Evolutionary conservation across 1,140 invertebrate genomes (phyloP), one percentile per base, ranked within the genome.

Genomic region (Camponotus pennsylvanicus): DNA sequence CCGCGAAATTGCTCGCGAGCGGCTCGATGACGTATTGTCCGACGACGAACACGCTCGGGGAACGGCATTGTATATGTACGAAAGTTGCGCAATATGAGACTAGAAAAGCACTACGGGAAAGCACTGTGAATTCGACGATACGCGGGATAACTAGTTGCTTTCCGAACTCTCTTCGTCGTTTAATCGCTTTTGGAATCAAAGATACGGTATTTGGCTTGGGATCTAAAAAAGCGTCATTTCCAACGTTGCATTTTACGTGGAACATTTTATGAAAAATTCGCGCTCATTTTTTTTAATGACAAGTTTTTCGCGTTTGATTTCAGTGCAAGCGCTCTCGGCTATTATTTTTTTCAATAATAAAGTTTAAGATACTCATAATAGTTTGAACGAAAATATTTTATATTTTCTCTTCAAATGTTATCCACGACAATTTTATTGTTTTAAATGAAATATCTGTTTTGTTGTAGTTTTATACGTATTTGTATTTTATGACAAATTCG

Each of bases 1-100:
- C 78, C 52, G 71, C 87, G 85, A 87, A 89, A 90, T 89, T 85
- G 78, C 88, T 76, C 78, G 78, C 21, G 76, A 76, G 59, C 77
- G 21, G 15, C 42, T 61, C 79, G 79, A 83, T 83, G 79, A 83
- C 79, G 79, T 83, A 83, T 83, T 61, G 79, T 69, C 40, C 79
- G 18, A 82, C 79, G 69, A 83, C 69, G 79, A 85, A 45, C 59
- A 85, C 71, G 34, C 70, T 73, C 21, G 21, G 73, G 59, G 82
- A 11, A 45, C 42, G 42, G 37, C 5, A 37, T 37, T 3, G 37
- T 45, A 45, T 77, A 75, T 64, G 63, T 57, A 21, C 66, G 52
- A 9, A 27, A 83, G 69, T 83, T 83, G 8, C 27, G 55, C 57
- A 37, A 67, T 85, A 78, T 59, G 59, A 75, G n/a, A 21, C 27